These are phyloP conservation scores for Ameiurus melas DNA, from an alignment of 2,113 vertebrate species.

Conservation along the genomic window DNA sequence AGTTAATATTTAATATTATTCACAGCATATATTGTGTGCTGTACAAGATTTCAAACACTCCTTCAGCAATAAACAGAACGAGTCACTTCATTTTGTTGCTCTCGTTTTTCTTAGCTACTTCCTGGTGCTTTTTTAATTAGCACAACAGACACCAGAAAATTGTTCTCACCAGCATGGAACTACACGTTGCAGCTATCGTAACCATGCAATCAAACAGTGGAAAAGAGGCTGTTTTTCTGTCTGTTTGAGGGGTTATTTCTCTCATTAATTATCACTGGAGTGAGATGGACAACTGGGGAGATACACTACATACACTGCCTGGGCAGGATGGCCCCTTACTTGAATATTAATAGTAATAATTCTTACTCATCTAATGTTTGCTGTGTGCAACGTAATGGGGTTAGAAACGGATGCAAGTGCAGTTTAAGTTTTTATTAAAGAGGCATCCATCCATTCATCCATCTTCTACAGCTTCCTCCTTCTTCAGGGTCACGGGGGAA, in stretches of 20 bases:
- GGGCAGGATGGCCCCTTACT: not conserved
- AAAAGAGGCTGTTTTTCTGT: not conserved
- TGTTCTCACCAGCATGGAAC: not conserved
- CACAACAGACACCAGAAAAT: not conserved
- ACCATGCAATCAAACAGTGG: no score
- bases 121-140: not conserved
- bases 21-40: not conserved
- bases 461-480: no score
- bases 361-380: not conserved
- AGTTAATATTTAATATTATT: no score
- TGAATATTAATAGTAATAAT: not conserved
- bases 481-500: no score
- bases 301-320: not conserved
- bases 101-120: not conserved
- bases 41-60: not conserved
- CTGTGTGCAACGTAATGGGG: no score
- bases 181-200: not conserved
- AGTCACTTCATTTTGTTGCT: not conserved
- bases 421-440: no score
- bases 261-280: not conserved
- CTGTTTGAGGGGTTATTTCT: not conserved
- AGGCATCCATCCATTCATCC: no score
- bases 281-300: not conserved
- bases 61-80: not conserved
- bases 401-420: no score